Conservation (phyloP, 2,797 vertebrate genomes). For the Tachyglossus aculeatus region DNA sequence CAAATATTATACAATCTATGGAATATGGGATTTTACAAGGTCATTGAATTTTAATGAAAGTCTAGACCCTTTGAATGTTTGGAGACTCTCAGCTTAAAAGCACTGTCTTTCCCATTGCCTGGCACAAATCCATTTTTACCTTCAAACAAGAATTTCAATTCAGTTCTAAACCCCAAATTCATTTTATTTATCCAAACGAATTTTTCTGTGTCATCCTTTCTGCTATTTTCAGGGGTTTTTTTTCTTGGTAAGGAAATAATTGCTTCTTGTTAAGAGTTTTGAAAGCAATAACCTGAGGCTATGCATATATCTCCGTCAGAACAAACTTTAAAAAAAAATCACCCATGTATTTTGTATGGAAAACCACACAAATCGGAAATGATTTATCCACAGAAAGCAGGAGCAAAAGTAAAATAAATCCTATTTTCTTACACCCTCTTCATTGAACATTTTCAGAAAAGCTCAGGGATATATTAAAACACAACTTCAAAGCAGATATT, state of each 20-base stretch:
- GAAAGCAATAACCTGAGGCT: background rate
- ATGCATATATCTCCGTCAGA: background rate
- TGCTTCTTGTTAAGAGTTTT: background rate
- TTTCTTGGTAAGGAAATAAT: background rate
- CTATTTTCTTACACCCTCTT: background rate
- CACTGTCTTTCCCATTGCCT: too few species aligned
- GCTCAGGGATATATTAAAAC: background rate
- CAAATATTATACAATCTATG: too few species aligned
- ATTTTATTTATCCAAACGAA: background rate
- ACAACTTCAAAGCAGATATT: background rate
- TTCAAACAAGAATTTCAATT: too few species aligned
- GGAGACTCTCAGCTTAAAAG: too few species aligned
- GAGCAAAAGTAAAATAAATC: background rate
- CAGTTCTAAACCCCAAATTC: background rate
- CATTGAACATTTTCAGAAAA: background rate
- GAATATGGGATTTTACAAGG: too few species aligned
- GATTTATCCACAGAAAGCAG: conserved; percentile 10
- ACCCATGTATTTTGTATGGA: too few species aligned
- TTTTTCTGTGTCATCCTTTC: background rate
- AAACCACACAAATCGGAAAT: background rate
- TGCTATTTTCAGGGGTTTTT: background rate
- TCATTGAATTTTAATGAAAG: too few species aligned
- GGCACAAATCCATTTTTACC: too few species aligned
- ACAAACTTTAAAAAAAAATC: background rate
- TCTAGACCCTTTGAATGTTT: too few species aligned